Evolutionary conservation across 1,140 invertebrate species (phyloP), one percentile per base, ranked within the genome.

Genomic region (Archegozetes longisetosus): DNA sequence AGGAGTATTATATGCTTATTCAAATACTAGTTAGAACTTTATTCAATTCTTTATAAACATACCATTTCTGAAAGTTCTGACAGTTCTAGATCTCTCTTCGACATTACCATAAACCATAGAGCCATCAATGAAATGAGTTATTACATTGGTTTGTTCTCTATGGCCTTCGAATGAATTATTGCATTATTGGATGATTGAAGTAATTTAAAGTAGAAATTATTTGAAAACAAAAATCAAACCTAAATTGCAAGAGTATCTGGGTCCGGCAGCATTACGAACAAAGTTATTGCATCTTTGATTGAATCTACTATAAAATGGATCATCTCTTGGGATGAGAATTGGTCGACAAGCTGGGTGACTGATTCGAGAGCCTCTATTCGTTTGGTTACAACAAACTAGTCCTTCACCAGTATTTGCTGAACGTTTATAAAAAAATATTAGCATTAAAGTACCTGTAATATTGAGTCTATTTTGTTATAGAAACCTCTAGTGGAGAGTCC

Each of bases 61-160:
- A 57, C 62, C 63, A 23, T 64, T 51, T 26, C 50, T 28, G 51
- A 58, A 58, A 24, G 60, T 32, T 53, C 65, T 52, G 12, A 67
- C 47, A 32, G 26, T n/a, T 14, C 48, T 52, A 0, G 62, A 59
- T 26, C 60, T 48, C 24, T 68, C 57, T 26, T 62, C 64, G 0
- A 61, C 84, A 70, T 85, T 97, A 2, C 95, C 95, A 70, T 99
- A 99, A 0, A 99, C 83, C 74, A 93, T 88, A 1, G 94, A 98
- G 0, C 82, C 95, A 74, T 98, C 96, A 58, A 99, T 84, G 68
- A 81, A 98, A 12, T 92, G 85, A 2, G 96, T 98, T 3, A 99
- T 74, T 69, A 94, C 88, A 74, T 98, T 98, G 26, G 98, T 84
- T 76, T 99, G 96, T 71, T 98, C 90, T 46, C 95, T 75, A 14